Evolutionary conservation across 1,140 invertebrate species (phyloP).

Genomic region (Cydia pomonella): DNA sequence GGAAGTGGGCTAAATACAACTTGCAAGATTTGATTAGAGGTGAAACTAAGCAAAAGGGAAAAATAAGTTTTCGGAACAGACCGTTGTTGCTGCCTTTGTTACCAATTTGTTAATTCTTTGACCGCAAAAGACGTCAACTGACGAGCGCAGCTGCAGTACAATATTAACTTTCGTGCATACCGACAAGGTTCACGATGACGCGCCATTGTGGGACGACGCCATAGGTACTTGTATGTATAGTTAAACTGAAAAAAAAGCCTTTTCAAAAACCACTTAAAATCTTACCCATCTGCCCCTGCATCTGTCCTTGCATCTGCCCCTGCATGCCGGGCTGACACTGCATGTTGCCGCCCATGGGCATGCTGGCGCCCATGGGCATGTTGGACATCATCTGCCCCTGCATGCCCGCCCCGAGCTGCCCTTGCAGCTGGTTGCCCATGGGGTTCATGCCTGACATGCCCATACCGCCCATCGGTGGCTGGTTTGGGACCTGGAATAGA

Average conservation of each 20-base stretch:
- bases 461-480: slow-evolving; percentile 70
- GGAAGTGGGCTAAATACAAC: no score
- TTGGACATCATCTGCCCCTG: slow-evolving; percentile 31
- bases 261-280: slow-evolving; percentile 41
- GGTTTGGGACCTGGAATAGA: slow-evolving; percentile 54
- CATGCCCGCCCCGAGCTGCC: slow-evolving; percentile 16
- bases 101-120: no score
- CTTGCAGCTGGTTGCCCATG: slow-evolving; percentile 67
- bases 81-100: no score
- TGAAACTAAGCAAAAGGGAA: no score
- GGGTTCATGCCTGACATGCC: slow-evolving; percentile 61
- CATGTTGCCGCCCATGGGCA: slow-evolving; percentile 37
- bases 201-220: no score
- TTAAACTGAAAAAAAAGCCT: slow-evolving; percentile 21
- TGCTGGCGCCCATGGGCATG: slow-evolving; percentile 54
- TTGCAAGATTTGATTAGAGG: no score
- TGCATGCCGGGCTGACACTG: slow-evolving; percentile 58
- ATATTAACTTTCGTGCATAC: no score
- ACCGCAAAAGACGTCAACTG: no score
- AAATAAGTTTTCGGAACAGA: no score
- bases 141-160: no score
- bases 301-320: slow-evolving; percentile 69
- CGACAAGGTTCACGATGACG: no score
- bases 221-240: no score
- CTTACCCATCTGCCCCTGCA: slow-evolving; percentile 74